These are phyloP conservation scores for Sphaerophoria taeniata DNA, from an alignment of 2,888 invertebrate species.

Conservation along the genomic window DNA sequence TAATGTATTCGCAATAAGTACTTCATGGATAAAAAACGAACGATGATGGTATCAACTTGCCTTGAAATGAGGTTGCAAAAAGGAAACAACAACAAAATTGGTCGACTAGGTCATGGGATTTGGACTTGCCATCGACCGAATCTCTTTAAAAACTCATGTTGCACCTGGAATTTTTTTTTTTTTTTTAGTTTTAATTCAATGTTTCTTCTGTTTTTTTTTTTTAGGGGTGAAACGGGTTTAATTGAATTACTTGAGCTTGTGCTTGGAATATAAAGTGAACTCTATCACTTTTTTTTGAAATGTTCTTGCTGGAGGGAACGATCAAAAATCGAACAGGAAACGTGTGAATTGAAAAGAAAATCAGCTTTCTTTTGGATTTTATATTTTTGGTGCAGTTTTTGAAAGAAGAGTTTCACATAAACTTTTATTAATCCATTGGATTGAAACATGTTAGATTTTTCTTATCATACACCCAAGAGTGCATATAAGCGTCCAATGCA, in stretches of 20 bases:
- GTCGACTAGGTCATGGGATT: constrained; percentile 54
- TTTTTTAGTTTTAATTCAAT: not conserved
- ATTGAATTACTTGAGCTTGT: constrained; percentile 71
- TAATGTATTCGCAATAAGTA: constrained; percentile 74
- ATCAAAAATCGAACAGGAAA: no score
- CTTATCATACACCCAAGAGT: no score
- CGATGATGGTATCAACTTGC: constrained; percentile 4
- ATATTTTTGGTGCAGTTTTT: no score
- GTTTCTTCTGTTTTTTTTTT: constrained; percentile 1
- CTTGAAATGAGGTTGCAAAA: constrained; percentile 6
- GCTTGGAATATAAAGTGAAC: constrained; percentile 60
- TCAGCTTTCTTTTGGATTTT: no score
- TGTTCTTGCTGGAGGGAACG: no score
- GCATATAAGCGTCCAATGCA: no score
- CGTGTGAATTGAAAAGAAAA: no score
- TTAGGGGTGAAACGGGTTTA: constrained; percentile 20
- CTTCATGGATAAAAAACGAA: constrained; percentile 42
- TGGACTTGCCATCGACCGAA: constrained; percentile 33
- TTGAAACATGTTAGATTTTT: no score
- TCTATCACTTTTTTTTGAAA: constrained; percentile 4
- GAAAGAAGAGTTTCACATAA: no score
- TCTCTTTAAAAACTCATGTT: constrained; percentile 65
- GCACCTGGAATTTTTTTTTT: constrained; percentile 58
- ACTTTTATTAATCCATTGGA: no score
- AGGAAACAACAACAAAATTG: constrained; percentile 34